Evolutionary conservation across 2,888 invertebrate genomes (phyloP), one percentile per base, ranked within the genome.

Genomic region (Tanytarsus gracilentus): DNA sequence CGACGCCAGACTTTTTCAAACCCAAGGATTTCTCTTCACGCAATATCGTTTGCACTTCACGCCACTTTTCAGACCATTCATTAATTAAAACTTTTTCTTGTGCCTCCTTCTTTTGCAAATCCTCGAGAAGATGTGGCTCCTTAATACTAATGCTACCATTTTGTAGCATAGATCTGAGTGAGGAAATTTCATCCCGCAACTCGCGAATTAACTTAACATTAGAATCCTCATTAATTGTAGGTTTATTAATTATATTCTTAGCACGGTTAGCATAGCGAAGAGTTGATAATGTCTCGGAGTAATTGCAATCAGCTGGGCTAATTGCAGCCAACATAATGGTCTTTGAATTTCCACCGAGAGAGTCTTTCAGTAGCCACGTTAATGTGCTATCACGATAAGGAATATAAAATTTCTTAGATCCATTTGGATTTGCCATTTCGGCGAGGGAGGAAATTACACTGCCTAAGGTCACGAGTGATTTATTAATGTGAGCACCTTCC

Each of bases 31-130:
- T 85, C 72, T 93, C 91, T 69, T 94, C 93, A 69, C 90, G 85
- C 30, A 91, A 74, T 66, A 92, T 92, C 66, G 86, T 85, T 69
- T 92, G 91, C 0, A 92, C 90, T 69, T 89, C 89, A 53, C 88
- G 80, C 94, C 94, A 94, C 70, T 93, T 93, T 70, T 92, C 90
- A 9, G 89, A 85, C 93, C 93, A 94, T 69, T 90, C 88, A 73
- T 92, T 91, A 0, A 92, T 93, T 62, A 94, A 78, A 61, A 84
- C 88, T 72, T 85, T 91, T 75, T 91, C 91, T 69, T 90, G 87
- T 0, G 91, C 92, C 72, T 94, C 92, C 69, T 91, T 94, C 69
- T 90, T 85, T 66, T 91, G 89, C 3, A 94, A 79, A 65, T 88
- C 87, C 30, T 89, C 91, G 59, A 93, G 75, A 21, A 80, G 77